Evolutionary conservation across 1,140 invertebrate genomes (phyloP), one percentile per base, ranked within the genome.

Genomic region (Uloborus diversus): DNA sequence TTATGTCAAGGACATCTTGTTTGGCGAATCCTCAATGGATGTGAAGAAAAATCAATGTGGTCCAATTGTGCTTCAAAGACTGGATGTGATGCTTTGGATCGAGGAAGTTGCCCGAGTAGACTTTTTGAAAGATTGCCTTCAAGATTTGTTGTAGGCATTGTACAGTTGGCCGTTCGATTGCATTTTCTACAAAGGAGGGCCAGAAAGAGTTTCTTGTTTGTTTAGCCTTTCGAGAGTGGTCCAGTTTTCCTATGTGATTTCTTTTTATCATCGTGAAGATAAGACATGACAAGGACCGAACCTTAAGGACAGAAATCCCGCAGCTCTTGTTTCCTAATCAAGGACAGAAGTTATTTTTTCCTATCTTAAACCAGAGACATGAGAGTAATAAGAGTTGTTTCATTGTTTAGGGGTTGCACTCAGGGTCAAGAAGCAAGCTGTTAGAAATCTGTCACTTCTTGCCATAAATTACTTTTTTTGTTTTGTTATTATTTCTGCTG

Each of bases 161-260:
- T n/a, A n/a, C n/a, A n/a, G 37, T 17, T 42, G 17, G 37, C 9
- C 9, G 17, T 9, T 1, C 17, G 37, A 13, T 17, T 75, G 56
- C 53, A 56, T 75, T 64, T 51, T 57, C 57, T 17, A 2, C 37
- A 9, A 33, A 53, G 33, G 57, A 28, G n/a, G 27, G 61, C 5
- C 59, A 75, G 64, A 57, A 30, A 57, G 47, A 17, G 33, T 73
- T 75, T 61, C 25, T 57, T 33, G 17, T n/a, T 75, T 57, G 23
- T 70, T 64, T 75, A 75, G 71, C 57, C 30, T 53, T 51, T 33
- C 59, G n/a, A 73, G 37, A 75, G 71, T 75, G 59, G 71, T 75
- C 71, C 59, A 75, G 57, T 61, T 59, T 57, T 49, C 47, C 62
- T 64, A 64, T 59, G 71, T 75, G 71, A 75, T 64, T 71, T 75